Evolutionary conservation across 2,113 vertebrate genomes (phyloP).

Genomic region (Dicentrarchus labrax): DNA sequence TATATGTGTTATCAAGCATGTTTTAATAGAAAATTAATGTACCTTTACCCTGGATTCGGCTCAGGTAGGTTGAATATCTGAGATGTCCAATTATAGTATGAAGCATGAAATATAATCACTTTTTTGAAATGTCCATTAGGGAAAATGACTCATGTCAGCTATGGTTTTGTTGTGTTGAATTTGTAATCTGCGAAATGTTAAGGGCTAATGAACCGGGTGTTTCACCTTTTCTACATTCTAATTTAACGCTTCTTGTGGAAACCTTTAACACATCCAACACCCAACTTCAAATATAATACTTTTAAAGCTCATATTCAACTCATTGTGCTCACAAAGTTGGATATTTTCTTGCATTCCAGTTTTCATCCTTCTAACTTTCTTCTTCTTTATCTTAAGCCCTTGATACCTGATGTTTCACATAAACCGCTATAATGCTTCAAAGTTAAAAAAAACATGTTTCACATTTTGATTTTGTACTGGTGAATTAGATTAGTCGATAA

Average conservation of each 20-base stretch:
- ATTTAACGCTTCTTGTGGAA: background rate
- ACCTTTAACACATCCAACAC: background rate
- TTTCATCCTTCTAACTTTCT: background rate
- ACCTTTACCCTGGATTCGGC: too few relatives aligned
- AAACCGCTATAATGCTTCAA: background rate
- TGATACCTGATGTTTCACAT: background rate
- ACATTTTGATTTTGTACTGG: background rate
- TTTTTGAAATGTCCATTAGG: background rate
- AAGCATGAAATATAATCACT: background rate
- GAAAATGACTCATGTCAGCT: background rate
- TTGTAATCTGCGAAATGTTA: background rate
- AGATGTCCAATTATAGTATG: background rate
- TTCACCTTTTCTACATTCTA: background rate
- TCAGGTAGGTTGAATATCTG: background rate
- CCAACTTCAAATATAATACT: background rate
- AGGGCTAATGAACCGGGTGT: background rate
- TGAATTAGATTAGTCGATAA: too few relatives aligned
- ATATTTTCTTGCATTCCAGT: background rate
- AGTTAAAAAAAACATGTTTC: background rate
- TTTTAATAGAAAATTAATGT: background rate
- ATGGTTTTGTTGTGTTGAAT: background rate
- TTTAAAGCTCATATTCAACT: background rate
- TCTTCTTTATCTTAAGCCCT: background rate
- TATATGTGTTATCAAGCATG: background rate
- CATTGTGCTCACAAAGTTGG: background rate